Conservation (phyloP, 2,888 invertebrate genomes). For the Leptogaster cylindrica region DNA sequence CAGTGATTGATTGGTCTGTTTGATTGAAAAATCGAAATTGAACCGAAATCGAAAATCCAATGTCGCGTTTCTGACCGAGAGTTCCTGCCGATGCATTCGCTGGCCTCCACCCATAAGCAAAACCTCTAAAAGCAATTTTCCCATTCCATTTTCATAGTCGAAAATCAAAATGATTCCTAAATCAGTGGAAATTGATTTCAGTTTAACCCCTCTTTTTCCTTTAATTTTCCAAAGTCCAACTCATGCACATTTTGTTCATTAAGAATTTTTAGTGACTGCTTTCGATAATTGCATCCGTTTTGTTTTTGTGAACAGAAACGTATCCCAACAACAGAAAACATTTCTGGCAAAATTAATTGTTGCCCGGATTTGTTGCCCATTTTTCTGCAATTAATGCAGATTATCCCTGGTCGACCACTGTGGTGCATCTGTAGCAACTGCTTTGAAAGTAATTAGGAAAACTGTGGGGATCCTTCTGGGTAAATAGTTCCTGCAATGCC, state of each 20-base stretch:
- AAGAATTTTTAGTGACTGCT: slow-evolving; percentile 6
- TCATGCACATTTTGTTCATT: not conserved
- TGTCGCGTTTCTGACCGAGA: not conserved
- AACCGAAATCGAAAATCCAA: slow-evolving; percentile 15
- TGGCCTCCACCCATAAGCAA: not conserved
- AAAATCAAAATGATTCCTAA: slow-evolving; percentile 19
- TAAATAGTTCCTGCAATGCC: no score
- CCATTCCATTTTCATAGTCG: not conserved
- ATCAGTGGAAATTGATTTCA: slow-evolving; percentile 19
- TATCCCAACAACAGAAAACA: not conserved
- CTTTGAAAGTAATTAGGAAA: slow-evolving; percentile 23
- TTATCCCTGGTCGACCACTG: slow-evolving; percentile 29
- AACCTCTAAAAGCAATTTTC: no score
- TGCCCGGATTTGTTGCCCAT: not conserved
- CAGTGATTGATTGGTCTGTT: slow-evolving; percentile 42
- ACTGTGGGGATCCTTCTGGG: no score
- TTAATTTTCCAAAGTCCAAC: slow-evolving; percentile 8
- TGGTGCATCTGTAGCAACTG: not conserved
- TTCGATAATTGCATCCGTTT: not conserved
- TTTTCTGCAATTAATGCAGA: slow-evolving; percentile 16
- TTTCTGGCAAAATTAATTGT: not conserved
- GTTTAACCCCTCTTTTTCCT: not conserved
- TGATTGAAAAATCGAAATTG: slow-evolving; percentile 44
- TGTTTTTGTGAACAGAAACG: slow-evolving; percentile 6
- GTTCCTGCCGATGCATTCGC: not conserved